These are phyloP conservation scores for Aricia agestis DNA, from an alignment of 1,140 invertebrate genomes.

Conservation along the genomic window DNA sequence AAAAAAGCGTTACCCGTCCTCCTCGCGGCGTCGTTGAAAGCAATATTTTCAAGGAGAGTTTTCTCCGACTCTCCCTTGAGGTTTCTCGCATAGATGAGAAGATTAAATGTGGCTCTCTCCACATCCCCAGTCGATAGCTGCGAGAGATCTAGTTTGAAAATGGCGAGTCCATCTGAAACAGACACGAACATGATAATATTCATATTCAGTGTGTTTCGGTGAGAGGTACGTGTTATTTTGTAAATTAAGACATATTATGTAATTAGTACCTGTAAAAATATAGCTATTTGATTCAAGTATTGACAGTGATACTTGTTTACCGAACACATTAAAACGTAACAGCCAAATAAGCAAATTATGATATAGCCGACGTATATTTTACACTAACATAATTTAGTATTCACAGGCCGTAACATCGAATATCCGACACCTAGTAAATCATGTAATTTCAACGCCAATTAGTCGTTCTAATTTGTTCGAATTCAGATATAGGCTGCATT, in stretches of 20 bases:
- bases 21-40: constrained; percentile 90
- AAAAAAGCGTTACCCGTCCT: constrained; percentile 80
- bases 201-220: not conserved
- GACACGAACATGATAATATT: not conserved
- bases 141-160: constrained; percentile 82
- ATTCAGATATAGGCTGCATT: not conserved
- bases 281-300: no score
- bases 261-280: no score
- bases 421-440: not conserved
- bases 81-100: constrained; percentile 90
- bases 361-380: not conserved
- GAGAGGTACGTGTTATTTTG: no score
- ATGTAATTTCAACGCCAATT: not conserved
- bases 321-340: not conserved
- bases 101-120: constrained; percentile 79
- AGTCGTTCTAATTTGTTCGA: no score
- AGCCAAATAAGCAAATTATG: not conserved
- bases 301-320: no score
- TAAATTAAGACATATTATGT: no score
- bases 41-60: constrained; percentile 88
- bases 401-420: not conserved
- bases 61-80: constrained; percentile 90
- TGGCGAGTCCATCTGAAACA: constrained; percentile 57
- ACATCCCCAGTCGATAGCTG: constrained; percentile 79
- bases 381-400: not conserved